Conservation (phyloP, 2,888 invertebrate species). For the Drosophila gaucha region DNA sequence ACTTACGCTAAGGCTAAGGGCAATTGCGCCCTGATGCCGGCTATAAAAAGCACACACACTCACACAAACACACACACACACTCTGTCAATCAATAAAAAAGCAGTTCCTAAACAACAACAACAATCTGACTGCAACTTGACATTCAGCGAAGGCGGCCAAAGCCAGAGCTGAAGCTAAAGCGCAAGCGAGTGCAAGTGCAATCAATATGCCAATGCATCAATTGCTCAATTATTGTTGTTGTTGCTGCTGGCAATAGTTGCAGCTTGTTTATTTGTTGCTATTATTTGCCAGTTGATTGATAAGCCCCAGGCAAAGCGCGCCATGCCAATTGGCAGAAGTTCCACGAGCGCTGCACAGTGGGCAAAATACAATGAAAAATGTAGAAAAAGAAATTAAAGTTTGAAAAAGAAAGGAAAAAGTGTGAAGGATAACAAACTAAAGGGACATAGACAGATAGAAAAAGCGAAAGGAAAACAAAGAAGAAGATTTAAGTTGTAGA, state of each 20-base stretch:
- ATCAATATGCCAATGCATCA: conserved; percentile 69
- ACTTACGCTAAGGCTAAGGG: conserved; percentile 61
- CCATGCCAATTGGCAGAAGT: conserved; percentile 16
- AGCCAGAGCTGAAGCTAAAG: conserved; percentile 56
- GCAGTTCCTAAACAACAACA: conserved; percentile 23
- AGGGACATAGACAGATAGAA: not conserved
- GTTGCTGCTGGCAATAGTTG: conserved; percentile 25
- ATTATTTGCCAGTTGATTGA: conserved; percentile 65
- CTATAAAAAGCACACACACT: conserved; percentile 9
- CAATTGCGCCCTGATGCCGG: conserved; percentile 61
- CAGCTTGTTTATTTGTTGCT: conserved; percentile 64
- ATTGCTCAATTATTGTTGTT: conserved; percentile 52
- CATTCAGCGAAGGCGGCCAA: conserved; percentile 69
- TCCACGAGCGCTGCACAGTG: conserved; percentile 5
- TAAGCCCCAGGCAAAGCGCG: conserved; percentile 35
- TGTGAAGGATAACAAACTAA: not conserved
- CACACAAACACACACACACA: conserved; percentile 3
- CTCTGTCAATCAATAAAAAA: conserved; percentile 64
- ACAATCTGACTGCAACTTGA: conserved; percentile 61
- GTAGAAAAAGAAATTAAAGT: not conserved
- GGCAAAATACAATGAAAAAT: not conserved
- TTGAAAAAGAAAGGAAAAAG: not conserved
- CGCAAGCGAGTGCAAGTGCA: conserved; percentile 40
- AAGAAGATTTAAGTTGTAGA: too few relatives aligned
- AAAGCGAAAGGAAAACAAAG: not conserved